Conservation (phyloP, 2,797 vertebrate genomes). For the Hirundo rustica region DNA sequence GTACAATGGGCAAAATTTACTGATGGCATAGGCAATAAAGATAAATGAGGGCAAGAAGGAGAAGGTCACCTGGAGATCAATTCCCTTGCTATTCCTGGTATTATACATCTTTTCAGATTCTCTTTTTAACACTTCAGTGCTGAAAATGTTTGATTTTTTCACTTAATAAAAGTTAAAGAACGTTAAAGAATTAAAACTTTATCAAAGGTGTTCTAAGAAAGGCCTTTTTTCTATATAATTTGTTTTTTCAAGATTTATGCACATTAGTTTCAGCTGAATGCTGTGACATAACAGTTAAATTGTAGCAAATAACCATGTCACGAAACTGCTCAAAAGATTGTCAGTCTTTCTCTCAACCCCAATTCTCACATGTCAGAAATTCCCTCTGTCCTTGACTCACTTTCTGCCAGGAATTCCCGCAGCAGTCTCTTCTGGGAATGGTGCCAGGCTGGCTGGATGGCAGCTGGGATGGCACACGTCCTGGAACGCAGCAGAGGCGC, state of each 20-base stretch:
- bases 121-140: background rate
- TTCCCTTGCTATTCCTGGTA: background rate
- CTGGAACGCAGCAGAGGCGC: background rate
- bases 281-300: background rate
- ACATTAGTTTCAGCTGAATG: background rate
- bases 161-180: background rate
- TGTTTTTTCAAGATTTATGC: background rate
- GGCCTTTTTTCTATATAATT: background rate
- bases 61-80: background rate
- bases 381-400: background rate
- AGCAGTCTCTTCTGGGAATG: background rate
- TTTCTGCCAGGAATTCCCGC: background rate
- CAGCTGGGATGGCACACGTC: accelerated
- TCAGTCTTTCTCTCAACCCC: background rate
- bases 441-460: background rate
- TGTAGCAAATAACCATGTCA: background rate
- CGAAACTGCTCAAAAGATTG: background rate
- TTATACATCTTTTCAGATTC: background rate
- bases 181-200: background rate
- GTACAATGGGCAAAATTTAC: background rate
- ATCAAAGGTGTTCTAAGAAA: background rate
- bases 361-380: background rate
- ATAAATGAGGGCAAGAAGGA: background rate
- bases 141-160: background rate
- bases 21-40: background rate